These are phyloP conservation scores for Solenopsis invicta DNA, from an alignment of 1,140 invertebrate species.

Conservation along the genomic window DNA sequence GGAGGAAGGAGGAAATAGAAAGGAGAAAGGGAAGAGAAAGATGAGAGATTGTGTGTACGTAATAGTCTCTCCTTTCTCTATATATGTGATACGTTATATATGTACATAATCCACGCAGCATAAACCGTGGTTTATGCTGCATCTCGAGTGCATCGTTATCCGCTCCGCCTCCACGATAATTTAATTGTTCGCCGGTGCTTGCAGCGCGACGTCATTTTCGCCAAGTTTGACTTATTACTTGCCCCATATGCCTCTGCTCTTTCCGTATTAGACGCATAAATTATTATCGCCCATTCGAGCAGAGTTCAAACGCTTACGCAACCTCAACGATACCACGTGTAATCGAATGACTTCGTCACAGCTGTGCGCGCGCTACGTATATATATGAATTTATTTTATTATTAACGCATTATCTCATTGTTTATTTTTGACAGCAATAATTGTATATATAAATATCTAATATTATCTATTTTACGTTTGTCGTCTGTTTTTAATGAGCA, in stretches of 20 bases:
- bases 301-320: slow-evolving; percentile 56
- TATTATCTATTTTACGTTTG: neutral
- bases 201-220: slow-evolving; percentile 72
- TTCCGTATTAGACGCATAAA: slow-evolving; percentile 59
- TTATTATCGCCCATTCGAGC: slow-evolving; percentile 51
- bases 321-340: slow-evolving; percentile 15
- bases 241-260: slow-evolving; percentile 39
- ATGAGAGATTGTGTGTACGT: slow-evolving; percentile 4
- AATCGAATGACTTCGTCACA: slow-evolving; percentile 23
- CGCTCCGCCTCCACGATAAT: slow-evolving; percentile 72
- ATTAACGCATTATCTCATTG: neutral
- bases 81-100: slow-evolving; percentile 66
- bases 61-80: slow-evolving; percentile 9
- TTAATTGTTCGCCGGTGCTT: slow-evolving; percentile 72
- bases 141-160: slow-evolving; percentile 77
- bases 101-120: slow-evolving; percentile 69
- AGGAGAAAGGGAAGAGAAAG: neutral
- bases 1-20: too few species aligned
- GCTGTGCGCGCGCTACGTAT: neutral
- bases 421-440: neutral
- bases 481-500: neutral
- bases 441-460: neutral
- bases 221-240: slow-evolving; percentile 68
- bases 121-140: slow-evolving; percentile 75
- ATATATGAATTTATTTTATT: slow-evolving; percentile 15